Percentiles rank a stretch among this genome's conserved stretches.
phyloP scores from a whole-genome alignment of 2,113 vertebrate genomes.

The Bostrychus sinensis region DNA sequence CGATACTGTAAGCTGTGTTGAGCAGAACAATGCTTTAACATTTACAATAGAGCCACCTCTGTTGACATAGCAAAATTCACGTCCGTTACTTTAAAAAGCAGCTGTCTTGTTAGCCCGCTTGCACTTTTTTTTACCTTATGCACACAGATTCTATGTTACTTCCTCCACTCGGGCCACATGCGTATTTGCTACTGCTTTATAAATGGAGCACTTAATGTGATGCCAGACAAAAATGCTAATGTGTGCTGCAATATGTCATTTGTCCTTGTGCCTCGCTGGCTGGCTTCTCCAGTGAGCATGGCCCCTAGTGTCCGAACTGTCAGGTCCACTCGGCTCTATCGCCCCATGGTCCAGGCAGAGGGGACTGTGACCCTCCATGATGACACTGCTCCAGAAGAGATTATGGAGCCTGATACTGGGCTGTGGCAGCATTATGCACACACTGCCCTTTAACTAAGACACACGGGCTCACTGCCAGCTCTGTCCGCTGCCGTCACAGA shows the following conservation, averaged over 20 bases:
- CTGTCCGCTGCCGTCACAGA: conserved; percentile 49
- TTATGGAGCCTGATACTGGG: conserved; percentile 70
- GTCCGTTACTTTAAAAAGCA: background rate
- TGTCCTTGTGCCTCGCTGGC: conserved; percentile 62
- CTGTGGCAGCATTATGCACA: conserved; percentile 67
- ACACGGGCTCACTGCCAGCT: conserved; percentile 60
- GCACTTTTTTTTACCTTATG: background rate
- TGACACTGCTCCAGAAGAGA: conserved; percentile 70
- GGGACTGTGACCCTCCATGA: conserved; percentile 66
- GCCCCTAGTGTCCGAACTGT: conserved; percentile 57
- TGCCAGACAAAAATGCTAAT: conserved; percentile 56
- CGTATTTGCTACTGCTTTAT: conserved; percentile 21
- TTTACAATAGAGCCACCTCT: conserved; percentile 36
- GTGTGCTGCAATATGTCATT: conserved; percentile 58
- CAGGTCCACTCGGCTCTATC: conserved; percentile 60
- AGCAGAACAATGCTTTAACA: conserved; percentile 35
- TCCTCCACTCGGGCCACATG: conserved; percentile 3
- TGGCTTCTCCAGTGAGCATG: conserved; percentile 40
- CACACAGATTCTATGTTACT: conserved; percentile 31
- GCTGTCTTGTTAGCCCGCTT: background rate
- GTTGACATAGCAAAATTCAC: conserved; percentile 18
- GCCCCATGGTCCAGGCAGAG: conserved; percentile 34
- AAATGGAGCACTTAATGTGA: conserved; percentile 32
- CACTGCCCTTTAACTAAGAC: conserved; percentile 70
- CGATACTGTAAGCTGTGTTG: conserved; percentile 40